phyloP scores from a whole-genome alignment of 1,140 invertebrate species.

The Anthonomus grandis region DNA sequence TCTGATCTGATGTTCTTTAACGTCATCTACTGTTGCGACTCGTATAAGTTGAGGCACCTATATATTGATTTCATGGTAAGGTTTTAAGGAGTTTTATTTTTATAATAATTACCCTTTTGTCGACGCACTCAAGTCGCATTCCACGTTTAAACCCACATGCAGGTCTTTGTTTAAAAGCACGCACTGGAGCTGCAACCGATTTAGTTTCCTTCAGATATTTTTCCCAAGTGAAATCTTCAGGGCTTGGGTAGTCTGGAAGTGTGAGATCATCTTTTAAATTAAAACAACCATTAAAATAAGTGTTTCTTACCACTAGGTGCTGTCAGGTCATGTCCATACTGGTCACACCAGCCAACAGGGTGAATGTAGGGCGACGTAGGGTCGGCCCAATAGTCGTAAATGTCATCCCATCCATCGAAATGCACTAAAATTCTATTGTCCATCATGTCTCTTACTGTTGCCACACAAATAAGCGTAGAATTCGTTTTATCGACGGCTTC shows the following conservation, averaged over 20 bases:
- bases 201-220: conserved; percentile 76
- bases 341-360: conserved; percentile 88
- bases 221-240: conserved; percentile 79
- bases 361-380: conserved; percentile 88
- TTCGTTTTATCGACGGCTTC: conserved; percentile 94
- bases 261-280: conserved; percentile 1
- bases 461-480: conserved; percentile 81
- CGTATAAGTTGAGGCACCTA: conserved; percentile 74
- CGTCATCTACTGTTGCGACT: conserved; percentile 78
- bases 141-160: conserved; percentile 79
- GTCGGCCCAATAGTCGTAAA: conserved; percentile 93
- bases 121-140: conserved; percentile 90
- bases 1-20: conserved; percentile 72
- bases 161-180: conserved; percentile 76
- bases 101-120: conserved; percentile 58
- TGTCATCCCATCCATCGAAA: conserved; percentile 93
- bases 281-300: conserved; percentile 7
- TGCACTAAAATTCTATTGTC: conserved; percentile 84
- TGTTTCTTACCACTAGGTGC: conserved; percentile 76
- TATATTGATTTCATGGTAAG: background rate
- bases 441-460: conserved; percentile 79
- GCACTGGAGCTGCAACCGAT: conserved; percentile 71
- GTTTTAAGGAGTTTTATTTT: background rate
- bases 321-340: conserved; percentile 74
- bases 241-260: conserved; percentile 65